Evolutionary conservation across 35 echinoderm and acorn worm genomes (phyloP), one percentile per base, ranked within the genome.

Genomic region (Ophiothrix spiculata): DNA sequence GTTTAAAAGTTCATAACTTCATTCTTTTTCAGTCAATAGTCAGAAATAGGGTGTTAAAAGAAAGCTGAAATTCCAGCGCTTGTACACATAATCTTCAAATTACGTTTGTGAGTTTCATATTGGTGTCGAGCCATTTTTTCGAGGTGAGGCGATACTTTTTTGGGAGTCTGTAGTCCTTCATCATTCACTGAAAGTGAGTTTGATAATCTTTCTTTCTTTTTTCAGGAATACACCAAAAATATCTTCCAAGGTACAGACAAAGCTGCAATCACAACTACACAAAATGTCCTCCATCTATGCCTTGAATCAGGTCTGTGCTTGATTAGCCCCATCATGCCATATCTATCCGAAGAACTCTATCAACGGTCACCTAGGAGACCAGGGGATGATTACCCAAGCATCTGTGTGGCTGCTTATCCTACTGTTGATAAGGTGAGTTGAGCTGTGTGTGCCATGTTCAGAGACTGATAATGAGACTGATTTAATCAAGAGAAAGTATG

Each of bases 261-360:
- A 31, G 64, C 63, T 49, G 83, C 79, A 11, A 28, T 38, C 32
- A 31, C 38, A 37, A 23, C 75, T 0, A 35, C 86, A 19, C 56
- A 34, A 17, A 84, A 90, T 77, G 81, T 90, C 16, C 85, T 97
- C 6, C 77, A 85, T 64, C 38, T 56, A 14, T 90, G 87, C 36
- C 38, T 93, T 69, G 91, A 97, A 32, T 87, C 91, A 32, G 94
- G 91, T 28, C 94, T 97, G 8, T 74, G 94, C 14, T 88, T 97
- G 0, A 36, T 97, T 3, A 88, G 90, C 76, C 94, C 94, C 39
- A 86, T 97, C 81, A 97, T 97, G 94, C 94, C 94, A 37, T 97
- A 90, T 64, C 80, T 97, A 32, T 90, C 87, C 28, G 94, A 97
- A 76, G 94, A 97, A 73, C 63, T 97, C 35, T 97, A 83, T 74